Evolutionary conservation across 2,888 invertebrate genomes (phyloP).

Genomic region (Diogma glabrata): DNA sequence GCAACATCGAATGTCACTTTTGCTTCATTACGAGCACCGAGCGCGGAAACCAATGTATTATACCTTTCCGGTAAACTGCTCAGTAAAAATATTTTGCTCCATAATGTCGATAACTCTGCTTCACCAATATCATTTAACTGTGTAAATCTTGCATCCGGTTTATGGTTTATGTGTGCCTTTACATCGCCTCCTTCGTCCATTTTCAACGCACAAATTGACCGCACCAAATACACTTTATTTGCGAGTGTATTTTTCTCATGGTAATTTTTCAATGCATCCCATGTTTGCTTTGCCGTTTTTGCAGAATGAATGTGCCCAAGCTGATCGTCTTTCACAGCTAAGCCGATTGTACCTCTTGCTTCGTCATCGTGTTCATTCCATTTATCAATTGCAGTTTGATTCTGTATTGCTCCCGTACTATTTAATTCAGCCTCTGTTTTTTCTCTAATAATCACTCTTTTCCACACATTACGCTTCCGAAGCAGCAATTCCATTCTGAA

Average conservation of each 20-base stretch:
- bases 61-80: conserved; percentile 13
- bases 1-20: not conserved
- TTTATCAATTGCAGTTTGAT: conserved; percentile 7
- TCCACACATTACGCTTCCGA: conserved; percentile 15
- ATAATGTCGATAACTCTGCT: no score
- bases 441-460: no score
- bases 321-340: conserved; percentile 13
- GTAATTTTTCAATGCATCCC: conserved; percentile 9
- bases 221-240: not conserved
- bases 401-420: not conserved
- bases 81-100: no score
- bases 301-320: conserved; percentile 8
- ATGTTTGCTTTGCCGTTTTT: conserved; percentile 11
- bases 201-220: conserved; percentile 13
- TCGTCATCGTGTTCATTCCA: conserved; percentile 11
- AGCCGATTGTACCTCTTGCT: conserved; percentile 12
- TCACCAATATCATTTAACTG: conserved; percentile 13
- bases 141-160: conserved; percentile 15
- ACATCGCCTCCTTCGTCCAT: conserved; percentile 16
- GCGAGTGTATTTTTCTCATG: conserved; percentile 2
- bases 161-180: conserved; percentile 13
- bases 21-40: not conserved
- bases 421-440: not conserved
- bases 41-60: no score
- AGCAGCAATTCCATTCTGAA: conserved; percentile 15